Evolutionary conservation across 2,113 vertebrate species (phyloP), one percentile per base, ranked within the genome.

Genomic region (Hyperoodon ampullatus): DNA sequence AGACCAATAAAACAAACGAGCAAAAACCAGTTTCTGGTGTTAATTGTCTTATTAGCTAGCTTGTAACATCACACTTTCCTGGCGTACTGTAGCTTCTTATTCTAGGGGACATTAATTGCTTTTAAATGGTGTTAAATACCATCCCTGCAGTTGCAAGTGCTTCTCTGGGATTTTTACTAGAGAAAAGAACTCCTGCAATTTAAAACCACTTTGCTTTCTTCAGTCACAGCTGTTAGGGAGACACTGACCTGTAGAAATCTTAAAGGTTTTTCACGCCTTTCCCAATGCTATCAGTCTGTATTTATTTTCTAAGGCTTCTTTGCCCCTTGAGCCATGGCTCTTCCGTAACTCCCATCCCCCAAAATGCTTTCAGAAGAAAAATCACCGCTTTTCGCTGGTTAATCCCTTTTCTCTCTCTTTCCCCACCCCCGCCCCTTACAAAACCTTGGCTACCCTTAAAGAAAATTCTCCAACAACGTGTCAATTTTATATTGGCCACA

Each of bases 401-500:
- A 98, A 97, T 90, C 93, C 96, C 93, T 97, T 97, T 96, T 97
- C 97, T 97, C 97, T 96, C 97, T 47, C 47, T 23, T 50, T 14
- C 30, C 30, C 72, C 23, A 18, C 18, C 78, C 39, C 33, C 15
- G 13, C 96, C 96, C 92, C 97, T 97, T 97, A 97, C 98, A 98
- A 98, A 97, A 96, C 98, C 98, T 98, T 99, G 99, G 98, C 98
- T 98, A 97, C 98, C 97, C 97, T 98, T 98, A 98, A 99, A 98
- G 98, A 98, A 98, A 98, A 98, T 98, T 97, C 97, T 99, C 98
- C 98, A 98, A 99, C 98, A 99, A 99, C 98, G 99, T 99, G 98
- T 98, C 99, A 98, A 99, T 99, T 98, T 99, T 98, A 98, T 98
- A 98, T 98, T 98, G 98, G 97, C 95, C 98, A 99, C 99, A 99